phyloP scores from a whole-genome alignment of 2,888 invertebrate genomes.

The Drosophila infuscata region DNA sequence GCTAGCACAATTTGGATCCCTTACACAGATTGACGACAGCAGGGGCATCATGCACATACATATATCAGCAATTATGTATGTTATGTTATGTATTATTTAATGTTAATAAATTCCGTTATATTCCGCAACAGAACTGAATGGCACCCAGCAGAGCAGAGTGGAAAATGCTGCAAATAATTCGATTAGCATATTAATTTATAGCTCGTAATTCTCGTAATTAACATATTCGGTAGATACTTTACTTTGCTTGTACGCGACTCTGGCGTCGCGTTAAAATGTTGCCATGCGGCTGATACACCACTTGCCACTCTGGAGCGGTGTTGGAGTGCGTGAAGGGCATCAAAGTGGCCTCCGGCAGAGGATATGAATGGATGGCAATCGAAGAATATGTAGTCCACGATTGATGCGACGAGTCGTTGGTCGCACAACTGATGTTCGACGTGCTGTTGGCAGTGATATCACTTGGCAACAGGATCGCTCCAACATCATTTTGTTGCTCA shows the following conservation, averaged over 20 bases:
- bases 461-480: background rate
- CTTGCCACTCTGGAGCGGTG: slow-evolving; percentile 7
- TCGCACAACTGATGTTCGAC: slow-evolving; percentile 22
- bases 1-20: background rate
- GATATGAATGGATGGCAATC: slow-evolving; percentile 28
- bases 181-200: background rate
- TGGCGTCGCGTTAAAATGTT: background rate
- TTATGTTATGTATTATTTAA: background rate
- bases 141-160: background rate
- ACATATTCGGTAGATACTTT: background rate
- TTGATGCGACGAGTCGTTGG: slow-evolving; percentile 41
- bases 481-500: background rate
- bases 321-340: slow-evolving; percentile 27
- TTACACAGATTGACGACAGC: background rate
- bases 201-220: background rate
- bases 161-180: background rate
- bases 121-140: slow-evolving; percentile 25
- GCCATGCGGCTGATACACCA: background rate
- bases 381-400: slow-evolving; percentile 43
- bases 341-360: slow-evolving; percentile 45
- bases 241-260: too few species aligned
- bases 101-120: slow-evolving; percentile 26
- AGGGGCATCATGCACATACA: slow-evolving; percentile 1
- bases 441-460: background rate
- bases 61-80: background rate